Base-by-base conservation (phyloP, 2,113 vertebrate species). In the Cynocephalus volans region DNA sequence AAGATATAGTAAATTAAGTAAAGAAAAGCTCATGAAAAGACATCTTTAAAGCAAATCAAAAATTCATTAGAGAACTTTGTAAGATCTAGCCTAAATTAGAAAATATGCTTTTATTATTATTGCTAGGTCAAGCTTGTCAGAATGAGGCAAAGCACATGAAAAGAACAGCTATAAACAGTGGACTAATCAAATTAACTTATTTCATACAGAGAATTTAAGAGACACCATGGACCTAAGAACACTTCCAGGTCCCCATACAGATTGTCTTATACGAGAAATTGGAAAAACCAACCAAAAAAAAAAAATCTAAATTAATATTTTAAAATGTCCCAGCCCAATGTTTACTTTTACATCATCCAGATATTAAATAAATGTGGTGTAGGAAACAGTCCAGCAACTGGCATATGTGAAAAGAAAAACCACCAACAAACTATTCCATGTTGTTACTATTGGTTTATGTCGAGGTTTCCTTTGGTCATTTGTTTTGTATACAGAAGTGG, bases 181-280 rank as follows among this genome's bases (percentile, higher is more conserved):
- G 9, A 67, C 3, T 73, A 33, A 48, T 19, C 12, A 83, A 90
- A 75, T 52, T 41, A 85, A 64, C 28, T 81, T 60, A 6, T 13
- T 85, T 90, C 36, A 91, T 69, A 64, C 28, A 52, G 24, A 75
- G 7, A 90, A 95, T 82, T 76, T 75, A 73, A 89, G 82, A 87
- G 76, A 18, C 2, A 31, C 17, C 41, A 36, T 4, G 3, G 41
- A 48, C 17, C 48, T 52, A 52, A 83, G 10, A 58, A 60, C 33
- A 70, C 24, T 26, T 91, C 81, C 58, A 24, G 6, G 17, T 70
- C 23, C 9, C 45, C 15, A 41, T 88, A 19, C 33, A 70, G 7
- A 70, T 14, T 24, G 19, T 72, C 54, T 92, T 18, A 52, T 0
- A 24, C 41, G 50, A 95, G 54, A 88, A 93, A 69, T 1, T 26